A percentile compares a stretch with the other conserved stretches of the same genome.
These are phyloP conservation scores for Eulithis testata DNA, from an alignment of 2,888 invertebrate genomes.

Conservation along the genomic window DNA sequence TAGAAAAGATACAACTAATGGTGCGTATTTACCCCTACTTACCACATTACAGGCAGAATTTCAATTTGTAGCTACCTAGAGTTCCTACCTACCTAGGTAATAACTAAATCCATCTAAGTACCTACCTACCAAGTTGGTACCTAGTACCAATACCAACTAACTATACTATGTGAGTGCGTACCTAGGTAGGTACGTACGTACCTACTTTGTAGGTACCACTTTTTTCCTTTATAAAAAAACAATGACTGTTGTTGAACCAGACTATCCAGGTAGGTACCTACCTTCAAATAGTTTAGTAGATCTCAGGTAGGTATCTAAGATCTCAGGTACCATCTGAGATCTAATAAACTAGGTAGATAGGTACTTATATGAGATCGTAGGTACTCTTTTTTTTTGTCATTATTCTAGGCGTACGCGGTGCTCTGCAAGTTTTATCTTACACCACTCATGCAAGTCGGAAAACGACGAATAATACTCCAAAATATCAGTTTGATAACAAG, in stretches of 20 bases:
- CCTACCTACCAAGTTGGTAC: neutral
- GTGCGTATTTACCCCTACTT: slow-evolving; percentile 44
- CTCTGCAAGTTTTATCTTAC: slow-evolving; percentile 52
- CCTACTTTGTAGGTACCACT: neutral
- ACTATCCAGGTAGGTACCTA: no score
- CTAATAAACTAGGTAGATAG: neutral
- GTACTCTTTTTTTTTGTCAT: neutral
- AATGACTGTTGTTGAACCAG: no score
- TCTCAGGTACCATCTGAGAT: neutral
- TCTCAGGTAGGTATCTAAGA: no score
- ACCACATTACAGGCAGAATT: no score
- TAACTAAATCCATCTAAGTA: no score
- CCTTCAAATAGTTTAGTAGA: no score
- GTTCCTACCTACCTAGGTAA: no score
- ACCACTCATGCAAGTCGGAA: slow-evolving; percentile 46
- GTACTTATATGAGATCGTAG: neutral
- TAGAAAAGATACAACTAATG: slow-evolving; percentile 61
- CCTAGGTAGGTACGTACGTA: no score
- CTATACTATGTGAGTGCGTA: no score
- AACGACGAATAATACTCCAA: slow-evolving; percentile 54
- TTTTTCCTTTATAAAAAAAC: no score
- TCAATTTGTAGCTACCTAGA: no score
- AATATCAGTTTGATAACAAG: slow-evolving; percentile 64
- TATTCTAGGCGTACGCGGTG: slow-evolving; percentile 64
- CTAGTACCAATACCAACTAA: neutral